phyloP scores from a whole-genome alignment of 2,113 vertebrate species.

The Strix uralensis region DNA sequence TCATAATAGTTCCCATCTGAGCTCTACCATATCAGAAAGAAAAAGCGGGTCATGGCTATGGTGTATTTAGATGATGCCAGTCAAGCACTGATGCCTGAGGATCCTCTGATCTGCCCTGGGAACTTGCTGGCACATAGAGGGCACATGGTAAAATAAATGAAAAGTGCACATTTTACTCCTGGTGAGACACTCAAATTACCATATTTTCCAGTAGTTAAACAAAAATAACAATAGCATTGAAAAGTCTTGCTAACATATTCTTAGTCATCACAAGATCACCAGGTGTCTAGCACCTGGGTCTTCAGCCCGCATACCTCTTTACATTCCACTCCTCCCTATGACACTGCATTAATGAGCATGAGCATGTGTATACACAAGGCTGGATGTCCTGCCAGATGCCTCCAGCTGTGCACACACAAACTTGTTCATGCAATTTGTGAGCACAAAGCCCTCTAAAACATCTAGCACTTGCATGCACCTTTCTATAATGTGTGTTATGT shows the following conservation, averaged over 20 bases:
- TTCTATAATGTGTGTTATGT: background rate
- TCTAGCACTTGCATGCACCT: background rate
- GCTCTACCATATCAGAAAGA: background rate
- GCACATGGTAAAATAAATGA: background rate
- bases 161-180: slow-evolving; percentile 20
- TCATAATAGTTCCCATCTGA: background rate
- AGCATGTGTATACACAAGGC: background rate
- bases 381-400: background rate
- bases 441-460: background rate
- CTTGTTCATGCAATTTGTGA: slow-evolving; percentile 4
- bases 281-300: background rate
- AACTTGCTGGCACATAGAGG: background rate
- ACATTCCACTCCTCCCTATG: background rate
- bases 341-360: background rate
- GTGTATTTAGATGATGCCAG: background rate
- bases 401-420: slow-evolving; percentile 44
- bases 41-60: background rate
- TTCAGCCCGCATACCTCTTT: slow-evolving; percentile 57
- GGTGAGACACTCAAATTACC: background rate
- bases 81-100: background rate
- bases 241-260: background rate
- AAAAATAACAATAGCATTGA: background rate
- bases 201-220: background rate
- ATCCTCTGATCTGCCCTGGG: background rate
- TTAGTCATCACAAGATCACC: background rate